Base-by-base conservation (phyloP, 2,797 vertebrate species). In the Malurus splendens region DNA sequence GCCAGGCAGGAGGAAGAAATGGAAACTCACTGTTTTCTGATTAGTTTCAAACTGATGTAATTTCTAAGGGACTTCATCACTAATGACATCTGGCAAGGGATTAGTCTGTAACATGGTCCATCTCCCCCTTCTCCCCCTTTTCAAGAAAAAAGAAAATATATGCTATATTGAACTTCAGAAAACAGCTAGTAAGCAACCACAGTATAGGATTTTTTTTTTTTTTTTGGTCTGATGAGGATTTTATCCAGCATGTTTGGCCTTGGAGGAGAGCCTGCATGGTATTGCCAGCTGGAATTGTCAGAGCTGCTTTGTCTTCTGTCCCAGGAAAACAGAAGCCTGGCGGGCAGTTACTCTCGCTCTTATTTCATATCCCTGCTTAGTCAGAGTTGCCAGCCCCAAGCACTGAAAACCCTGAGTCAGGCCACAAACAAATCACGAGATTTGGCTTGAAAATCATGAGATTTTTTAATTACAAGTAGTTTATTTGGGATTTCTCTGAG, bases 201-300 rank as follows among this genome's bases (percentile, higher is more conserved):
- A 86, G 70, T 50, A 89, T 93, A 80, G 68, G 27, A 1, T 16
- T 59, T 56, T 57, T 47, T 62, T 54, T 79, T 57, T 83, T 64
- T 65, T 18, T 4, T 28, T 9, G 13, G 33, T 57, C 54, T 75
- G 90, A 82, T 89, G 90, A 92, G 94, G 85, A 90, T 93, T 93
- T 95, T 91, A 90, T 74, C 89, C 84, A 87, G 87, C 82, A 60
- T 95, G 89, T 93, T 93, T 92, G 89, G 93, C 85, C 95, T 93
- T 92, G 94, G 93, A 92, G 89, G 80, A 94, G 55, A 1, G 93
- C 93, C 90, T 87, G 90, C 67, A 86, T 93, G 89, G 82, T 92
- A 92, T 91, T 94, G 92, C 94, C 95, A 95, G 93, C 92, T 94
- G 93, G 93, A 93, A 93, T 94, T 92, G 94, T 93, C 90, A 86